Base-by-base conservation (phyloP, 2,888 invertebrate species). In the Rhimphoctona megacephalus region DNA sequence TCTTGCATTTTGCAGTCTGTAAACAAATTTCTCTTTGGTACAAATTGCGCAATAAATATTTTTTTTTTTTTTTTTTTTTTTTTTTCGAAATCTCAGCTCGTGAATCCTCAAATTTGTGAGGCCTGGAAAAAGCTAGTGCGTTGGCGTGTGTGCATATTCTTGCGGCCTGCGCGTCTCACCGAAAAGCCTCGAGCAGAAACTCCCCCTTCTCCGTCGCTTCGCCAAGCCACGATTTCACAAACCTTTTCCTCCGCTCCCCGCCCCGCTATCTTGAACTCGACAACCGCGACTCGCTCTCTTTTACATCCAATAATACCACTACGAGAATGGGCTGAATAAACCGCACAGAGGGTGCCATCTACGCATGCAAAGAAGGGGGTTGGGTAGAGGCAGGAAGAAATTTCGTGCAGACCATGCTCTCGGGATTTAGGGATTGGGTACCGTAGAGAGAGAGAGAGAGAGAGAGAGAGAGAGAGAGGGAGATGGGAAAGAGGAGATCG, bases 301-400 rank as follows among this genome's bases (percentile, higher is more conserved):
- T 22, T 57, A 57, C 70, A 52, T 54, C 57, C 76, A 76, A 43
- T 33, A 61, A 46, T 97, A 94, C 96, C 96, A 90, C 96, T 96
- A 90, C 96, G 96, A 30, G 91, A 94, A 49, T 95, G 95, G 70
- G 95, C 96, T 52, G 76, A 95, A 94, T 95, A 96, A 96, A 88
- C 96, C 94, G 88, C 96, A 95, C 39, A 93, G 91, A 94, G 91
- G 79, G 57, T 11, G 81, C 76, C n/a, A 14, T 43, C 69, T 61
- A 39, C 54, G 54, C 67, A 64, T 54, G 57, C 67, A 61, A 22
- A 17, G 30, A 66, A 43, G 22, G 25, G 61, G 52, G 61, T 36
- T 57, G 22, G 43, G 22, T 22, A 67, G n/a, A 22, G 11, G n/a
- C 33, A 22, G 33, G 46, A 19, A 14, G 11, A 46, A 61, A 83